phyloP scores from a whole-genome alignment of 1,140 invertebrate species.

The Leptoteleia sp. region DNA sequence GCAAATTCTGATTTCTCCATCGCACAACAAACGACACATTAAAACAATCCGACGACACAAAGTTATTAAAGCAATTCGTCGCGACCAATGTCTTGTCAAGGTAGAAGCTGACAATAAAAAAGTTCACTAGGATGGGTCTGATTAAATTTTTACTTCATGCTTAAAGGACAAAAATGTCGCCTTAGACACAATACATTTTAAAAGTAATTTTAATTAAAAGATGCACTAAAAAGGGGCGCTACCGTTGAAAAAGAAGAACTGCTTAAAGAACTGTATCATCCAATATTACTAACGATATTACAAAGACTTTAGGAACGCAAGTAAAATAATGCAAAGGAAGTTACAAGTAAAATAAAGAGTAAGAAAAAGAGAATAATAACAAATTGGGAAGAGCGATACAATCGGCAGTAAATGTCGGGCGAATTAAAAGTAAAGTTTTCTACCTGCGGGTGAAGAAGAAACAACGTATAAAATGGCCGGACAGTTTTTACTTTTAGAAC shows the following conservation, averaged over 20 bases:
- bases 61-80: constrained; percentile 35
- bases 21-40: constrained; percentile 9
- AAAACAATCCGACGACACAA: constrained; percentile 21
- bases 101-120: constrained; percentile 44
- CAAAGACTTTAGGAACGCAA: constrained; percentile 13
- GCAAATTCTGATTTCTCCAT: background rate
- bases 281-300: constrained; percentile 30
- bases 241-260: constrained; percentile 3
- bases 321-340: background rate
- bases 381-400: constrained; percentile 16
- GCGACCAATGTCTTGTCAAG: constrained; percentile 17
- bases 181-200: constrained; percentile 20
- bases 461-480: constrained; percentile 30
- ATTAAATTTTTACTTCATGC: constrained; percentile 55
- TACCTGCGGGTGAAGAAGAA: constrained; percentile 12
- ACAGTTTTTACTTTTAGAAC: constrained; percentile 26
- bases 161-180: constrained; percentile 31
- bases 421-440: constrained; percentile 39
- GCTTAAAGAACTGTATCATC: constrained; percentile 19
- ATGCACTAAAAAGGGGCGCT: constrained; percentile 18
- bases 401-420: constrained; percentile 8
- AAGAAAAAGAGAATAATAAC: no score
- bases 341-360: background rate
- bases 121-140: constrained; percentile 29
- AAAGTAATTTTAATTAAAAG: constrained; percentile 53